A percentile compares a stretch with the other conserved stretches of the same genome.
Evolutionary conservation across 2,797 vertebrate species (phyloP).

Genomic region (Mus caroli): DNA sequence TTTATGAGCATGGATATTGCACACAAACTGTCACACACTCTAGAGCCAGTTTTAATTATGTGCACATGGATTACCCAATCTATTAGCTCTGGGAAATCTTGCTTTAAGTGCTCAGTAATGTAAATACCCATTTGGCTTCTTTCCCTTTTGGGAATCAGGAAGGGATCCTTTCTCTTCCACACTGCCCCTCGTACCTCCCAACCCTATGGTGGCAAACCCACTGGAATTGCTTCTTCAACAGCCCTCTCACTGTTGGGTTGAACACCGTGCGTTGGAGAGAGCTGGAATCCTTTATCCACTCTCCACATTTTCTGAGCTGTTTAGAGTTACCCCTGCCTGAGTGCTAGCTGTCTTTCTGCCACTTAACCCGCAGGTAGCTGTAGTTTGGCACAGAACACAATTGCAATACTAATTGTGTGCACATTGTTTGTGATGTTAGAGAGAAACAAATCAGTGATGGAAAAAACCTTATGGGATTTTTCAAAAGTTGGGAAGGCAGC

Average conservation of each 20-base stretch:
- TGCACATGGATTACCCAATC: not conserved
- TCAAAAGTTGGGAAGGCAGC: not conserved
- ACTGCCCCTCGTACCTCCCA: not conserved
- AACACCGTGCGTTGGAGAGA: not conserved
- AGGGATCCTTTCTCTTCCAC: not conserved
- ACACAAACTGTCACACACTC: not conserved
- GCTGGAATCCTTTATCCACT: not conserved
- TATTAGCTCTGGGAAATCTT: not conserved
- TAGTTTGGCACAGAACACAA: not conserved
- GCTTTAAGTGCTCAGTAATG: constrained; percentile 38
- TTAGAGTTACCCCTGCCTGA: not conserved
- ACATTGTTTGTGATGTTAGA: not conserved
- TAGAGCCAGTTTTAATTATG: constrained; percentile 25
- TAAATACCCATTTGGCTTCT: constrained; percentile 46
- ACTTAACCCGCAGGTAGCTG: not conserved
- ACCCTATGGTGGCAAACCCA: not conserved
- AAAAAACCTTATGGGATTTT: not conserved
- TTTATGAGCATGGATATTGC: constrained; percentile 28
- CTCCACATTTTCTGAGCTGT: not conserved
- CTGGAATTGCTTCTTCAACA: not conserved
- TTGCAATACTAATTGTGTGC: not conserved
- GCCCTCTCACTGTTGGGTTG: not conserved
- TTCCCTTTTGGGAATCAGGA: constrained; percentile 32
- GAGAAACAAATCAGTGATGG: not conserved
- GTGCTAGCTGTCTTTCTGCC: not conserved